Conservation (phyloP, 2,797 vertebrate species). For the Rhynchotus rufescens region DNA sequence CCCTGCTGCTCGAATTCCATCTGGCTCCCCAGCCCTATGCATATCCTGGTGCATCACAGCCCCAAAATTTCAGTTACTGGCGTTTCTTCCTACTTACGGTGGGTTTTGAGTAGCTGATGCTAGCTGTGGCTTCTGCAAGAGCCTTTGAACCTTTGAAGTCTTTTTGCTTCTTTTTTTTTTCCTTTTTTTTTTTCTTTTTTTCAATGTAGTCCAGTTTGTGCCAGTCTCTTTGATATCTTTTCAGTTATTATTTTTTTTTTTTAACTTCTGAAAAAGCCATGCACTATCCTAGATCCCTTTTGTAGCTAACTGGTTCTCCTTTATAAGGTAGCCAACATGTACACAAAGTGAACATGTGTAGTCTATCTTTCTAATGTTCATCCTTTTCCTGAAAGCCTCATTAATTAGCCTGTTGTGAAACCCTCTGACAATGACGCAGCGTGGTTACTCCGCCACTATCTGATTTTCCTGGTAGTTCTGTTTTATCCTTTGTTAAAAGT, state of each 20-base stretch:
- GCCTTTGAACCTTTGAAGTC: background rate
- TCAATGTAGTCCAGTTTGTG: background rate
- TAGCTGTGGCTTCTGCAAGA: background rate
- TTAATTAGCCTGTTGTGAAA: background rate
- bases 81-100: background rate
- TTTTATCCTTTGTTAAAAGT: background rate
- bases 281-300: background rate
- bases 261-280: background rate
- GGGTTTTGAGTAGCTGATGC: background rate
- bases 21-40: background rate
- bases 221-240: background rate
- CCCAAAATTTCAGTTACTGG: accelerated
- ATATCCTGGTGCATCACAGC: accelerated
- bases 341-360: background rate
- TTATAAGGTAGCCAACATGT: background rate
- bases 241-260: background rate
- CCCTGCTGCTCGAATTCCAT: accelerated
- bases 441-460: background rate
- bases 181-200: background rate
- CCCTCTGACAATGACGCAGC: background rate
- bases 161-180: background rate
- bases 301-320: background rate
- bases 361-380: background rate
- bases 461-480: background rate
- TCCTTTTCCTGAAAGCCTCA: background rate